Evolutionary conservation across 2,888 invertebrate species (phyloP), one percentile per base, ranked within the genome.

Genomic region (Diaphora mendica): DNA sequence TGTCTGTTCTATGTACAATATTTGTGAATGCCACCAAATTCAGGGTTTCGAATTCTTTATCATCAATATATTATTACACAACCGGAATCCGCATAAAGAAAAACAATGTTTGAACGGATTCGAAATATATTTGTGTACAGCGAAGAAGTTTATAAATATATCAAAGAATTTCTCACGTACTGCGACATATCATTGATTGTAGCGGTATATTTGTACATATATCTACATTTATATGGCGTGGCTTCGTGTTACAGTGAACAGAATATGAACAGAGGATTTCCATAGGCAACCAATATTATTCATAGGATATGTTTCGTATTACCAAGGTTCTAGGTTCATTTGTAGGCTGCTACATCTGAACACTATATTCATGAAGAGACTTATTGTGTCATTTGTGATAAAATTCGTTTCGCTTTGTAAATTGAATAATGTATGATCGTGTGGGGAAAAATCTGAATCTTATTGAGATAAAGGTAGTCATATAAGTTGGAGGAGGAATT

Each of bases 161-260:
- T 62, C 59, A 30, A 62, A 62, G 59, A 26, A 62, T 62, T 30
- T 62, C 65, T 62, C 59, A 62, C 62, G 30, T 30, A 30, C 62
- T 30, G 30, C 30, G 30, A 62, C 30, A 30, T 4, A 62, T 62
- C 62, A 30, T 15, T 30, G 17, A 62, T 5, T 62, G 30, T 62
- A 30, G 62, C 17, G 2, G 0, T 30, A 62, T 30, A 23, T n/a
- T n/a, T 55, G 0, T 55, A 55, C n/a, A 59, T 13, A 62, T 2
- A 62, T 62, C 26, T 30, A 62, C 15, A 62, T 30, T 30, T 62
- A 30, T 30, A 62, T 17, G 30, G 15, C 15, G 2, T 62, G 15
- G 30, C 26, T 26, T 26, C 26, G 5, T 26, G 26, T 59, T 62
- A 62, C 62, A 62, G 62, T 15, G 8, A 62, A 30, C 17, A 8